Evolutionary conservation across 2,888 invertebrate species (phyloP).

Genomic region (Drosophila mulleri): DNA sequence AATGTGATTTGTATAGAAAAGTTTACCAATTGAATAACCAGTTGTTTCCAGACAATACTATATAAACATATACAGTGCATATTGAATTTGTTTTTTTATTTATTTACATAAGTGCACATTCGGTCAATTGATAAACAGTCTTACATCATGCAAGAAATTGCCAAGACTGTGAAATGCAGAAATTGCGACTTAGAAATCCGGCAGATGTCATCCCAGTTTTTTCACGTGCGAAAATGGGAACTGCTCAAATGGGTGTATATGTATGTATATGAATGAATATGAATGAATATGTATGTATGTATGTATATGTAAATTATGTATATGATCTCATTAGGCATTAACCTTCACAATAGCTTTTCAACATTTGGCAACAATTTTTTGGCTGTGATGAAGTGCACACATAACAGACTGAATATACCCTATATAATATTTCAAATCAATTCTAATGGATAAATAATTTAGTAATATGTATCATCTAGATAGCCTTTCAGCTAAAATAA

Average conservation of each 20-base stretch:
- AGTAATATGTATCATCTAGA: not conserved
- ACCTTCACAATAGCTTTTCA: slow-evolving; percentile 29
- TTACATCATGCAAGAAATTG: slow-evolving; percentile 50
- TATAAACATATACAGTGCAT: not conserved
- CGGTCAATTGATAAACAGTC: slow-evolving; percentile 46
- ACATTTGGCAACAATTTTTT: slow-evolving; percentile 34
- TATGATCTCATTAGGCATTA: slow-evolving; percentile 40
- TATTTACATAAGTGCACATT: slow-evolving; percentile 11
- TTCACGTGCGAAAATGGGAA: slow-evolving; percentile 9
- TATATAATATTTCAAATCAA: not conserved
- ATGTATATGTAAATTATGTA: not conserved
- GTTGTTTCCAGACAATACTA: slow-evolving; percentile 15
- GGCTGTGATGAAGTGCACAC: not conserved
- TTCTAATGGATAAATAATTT: not conserved
- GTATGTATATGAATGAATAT: too few relatives aligned
- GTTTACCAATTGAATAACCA: slow-evolving; percentile 34
- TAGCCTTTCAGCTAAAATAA: not conserved
- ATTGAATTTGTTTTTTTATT: not conserved
- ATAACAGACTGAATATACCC: slow-evolving; percentile 5
- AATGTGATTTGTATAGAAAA: slow-evolving; percentile 6
- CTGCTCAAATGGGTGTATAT: not conserved
- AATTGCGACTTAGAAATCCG: slow-evolving; percentile 22
- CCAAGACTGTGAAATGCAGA: slow-evolving; percentile 17
- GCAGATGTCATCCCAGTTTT: not conserved
- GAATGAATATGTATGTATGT: not conserved